A percentile compares a stretch with the other conserved stretches of the same genome.
phyloP scores from a whole-genome alignment of 2,113 vertebrate genomes.

The Crotalus tigris region DNA sequence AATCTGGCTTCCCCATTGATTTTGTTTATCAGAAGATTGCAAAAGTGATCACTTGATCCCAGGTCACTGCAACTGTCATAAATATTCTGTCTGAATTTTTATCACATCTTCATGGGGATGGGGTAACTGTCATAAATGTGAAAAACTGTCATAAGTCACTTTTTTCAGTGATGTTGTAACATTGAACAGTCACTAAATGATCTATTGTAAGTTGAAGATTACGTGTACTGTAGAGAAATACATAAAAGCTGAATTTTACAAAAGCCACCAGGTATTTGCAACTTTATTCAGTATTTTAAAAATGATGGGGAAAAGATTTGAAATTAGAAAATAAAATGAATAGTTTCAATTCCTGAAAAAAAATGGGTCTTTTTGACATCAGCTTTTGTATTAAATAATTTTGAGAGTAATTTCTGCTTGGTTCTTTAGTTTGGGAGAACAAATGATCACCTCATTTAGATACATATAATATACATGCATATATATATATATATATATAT shows the following conservation, averaged over 20 bases:
- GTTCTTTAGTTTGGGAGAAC: constrained; percentile 44
- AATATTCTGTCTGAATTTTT: too few relatives aligned
- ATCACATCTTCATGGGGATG: too few relatives aligned
- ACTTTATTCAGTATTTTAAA: background rate
- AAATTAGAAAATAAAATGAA: background rate
- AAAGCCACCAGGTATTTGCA: background rate
- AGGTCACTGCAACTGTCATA: too few relatives aligned
- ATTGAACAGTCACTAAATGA: too few relatives aligned
- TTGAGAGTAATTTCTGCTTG: constrained; percentile 21
- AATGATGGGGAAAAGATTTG: background rate
- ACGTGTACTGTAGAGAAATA: background rate
- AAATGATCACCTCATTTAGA: constrained; percentile 44
- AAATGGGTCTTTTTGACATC: background rate
- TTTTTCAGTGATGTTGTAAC: too few relatives aligned
- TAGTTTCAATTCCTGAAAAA: constrained; percentile 6
- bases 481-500: background rate
- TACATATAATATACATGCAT: constrained; percentile 33
- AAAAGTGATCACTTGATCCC: too few relatives aligned
- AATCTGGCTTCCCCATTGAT: too few relatives aligned
- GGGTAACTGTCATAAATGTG: too few relatives aligned
- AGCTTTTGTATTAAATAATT: constrained; percentile 14
- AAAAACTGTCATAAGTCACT: too few relatives aligned
- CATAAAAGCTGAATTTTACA: background rate
- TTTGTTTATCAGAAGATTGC: too few relatives aligned
- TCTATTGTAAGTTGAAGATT: too few relatives aligned